phyloP scores from a whole-genome alignment of 1,140 invertebrate genomes.

The Brachionus plicatilis region DNA sequence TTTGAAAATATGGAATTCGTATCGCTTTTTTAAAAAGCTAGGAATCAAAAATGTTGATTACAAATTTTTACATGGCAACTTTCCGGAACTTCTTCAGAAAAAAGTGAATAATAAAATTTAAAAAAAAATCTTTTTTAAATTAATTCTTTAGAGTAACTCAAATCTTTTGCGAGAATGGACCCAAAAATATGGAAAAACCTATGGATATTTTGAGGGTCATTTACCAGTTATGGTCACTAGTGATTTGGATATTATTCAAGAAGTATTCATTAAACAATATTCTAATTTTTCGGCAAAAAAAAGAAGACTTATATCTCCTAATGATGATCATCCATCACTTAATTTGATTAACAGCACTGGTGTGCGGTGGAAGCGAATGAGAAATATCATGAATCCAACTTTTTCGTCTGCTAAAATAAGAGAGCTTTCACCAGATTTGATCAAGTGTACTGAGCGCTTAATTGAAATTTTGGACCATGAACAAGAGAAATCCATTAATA shows the following conservation, averaged over 20 bases:
- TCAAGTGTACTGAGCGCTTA: constrained; percentile 47
- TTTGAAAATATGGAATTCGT: background rate
- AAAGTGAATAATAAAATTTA: background rate
- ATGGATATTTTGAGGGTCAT: constrained; percentile 53
- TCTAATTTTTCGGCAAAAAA: constrained; percentile 56
- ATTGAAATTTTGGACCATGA: constrained; percentile 45
- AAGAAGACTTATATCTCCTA: constrained; percentile 42
- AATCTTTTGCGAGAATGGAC: constrained; percentile 47
- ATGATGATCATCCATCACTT: background rate
- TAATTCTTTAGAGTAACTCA: background rate
- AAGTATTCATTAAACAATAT: constrained; percentile 57
- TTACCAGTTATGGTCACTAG: constrained; percentile 55
- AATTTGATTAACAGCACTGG: background rate
- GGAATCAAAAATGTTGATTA: background rate
- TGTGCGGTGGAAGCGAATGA: constrained; percentile 58
- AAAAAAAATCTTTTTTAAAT: background rate
- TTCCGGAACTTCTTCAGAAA: background rate
- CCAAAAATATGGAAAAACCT: constrained; percentile 53
- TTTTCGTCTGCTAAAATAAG: constrained; percentile 62
- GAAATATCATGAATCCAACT: constrained; percentile 60
- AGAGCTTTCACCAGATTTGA: constrained; percentile 48
- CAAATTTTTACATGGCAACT: background rate
- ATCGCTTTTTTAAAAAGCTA: background rate
- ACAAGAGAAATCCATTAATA: constrained; percentile 44
- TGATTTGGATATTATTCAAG: constrained; percentile 52